phyloP scores from a whole-genome alignment of 2,888 invertebrate species.

The Caradrina clavipalpis region DNA sequence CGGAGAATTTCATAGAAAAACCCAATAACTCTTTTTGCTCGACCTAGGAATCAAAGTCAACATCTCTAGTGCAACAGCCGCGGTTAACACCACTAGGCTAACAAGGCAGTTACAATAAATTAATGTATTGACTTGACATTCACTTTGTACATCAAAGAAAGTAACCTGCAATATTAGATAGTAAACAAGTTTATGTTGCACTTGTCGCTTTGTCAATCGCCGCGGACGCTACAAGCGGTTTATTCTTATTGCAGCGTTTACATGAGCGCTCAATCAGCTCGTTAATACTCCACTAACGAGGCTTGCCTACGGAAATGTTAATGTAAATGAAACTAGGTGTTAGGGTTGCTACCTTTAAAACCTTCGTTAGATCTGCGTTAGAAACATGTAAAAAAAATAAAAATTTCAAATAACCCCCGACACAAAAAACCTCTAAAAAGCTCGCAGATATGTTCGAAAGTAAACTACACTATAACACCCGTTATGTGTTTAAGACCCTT shows the following conservation, averaged over 20 bases:
- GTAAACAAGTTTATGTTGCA: slow-evolving; percentile 41
- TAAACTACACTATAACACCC: too few species aligned
- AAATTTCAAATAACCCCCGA: too few species aligned
- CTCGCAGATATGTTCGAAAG: too few species aligned
- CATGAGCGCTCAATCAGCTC: slow-evolving; percentile 11
- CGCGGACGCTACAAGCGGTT: slow-evolving; percentile 8
- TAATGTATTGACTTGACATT: background rate
- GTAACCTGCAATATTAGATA: slow-evolving; percentile 18
- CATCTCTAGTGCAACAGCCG: too few species aligned
- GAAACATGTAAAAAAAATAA: too few species aligned
- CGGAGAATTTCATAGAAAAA: too few species aligned
- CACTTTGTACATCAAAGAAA: slow-evolving; percentile 22
- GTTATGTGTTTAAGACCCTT: too few species aligned
- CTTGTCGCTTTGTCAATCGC: slow-evolving; percentile 29
- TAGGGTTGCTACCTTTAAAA: background rate
- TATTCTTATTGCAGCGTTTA: slow-evolving; percentile 36
- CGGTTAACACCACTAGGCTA: too few species aligned
- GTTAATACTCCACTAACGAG: slow-evolving; percentile 36
- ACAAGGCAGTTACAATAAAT: slow-evolving; percentile 6
- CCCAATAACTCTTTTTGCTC: too few species aligned
- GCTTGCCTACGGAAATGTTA: background rate
- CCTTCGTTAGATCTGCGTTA: background rate
- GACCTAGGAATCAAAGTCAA: too few species aligned
- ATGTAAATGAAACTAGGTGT: background rate
- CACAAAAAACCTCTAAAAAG: too few species aligned